Base-by-base conservation (phyloP, 2,888 invertebrate genomes). In the Myopa testacea region DNA sequence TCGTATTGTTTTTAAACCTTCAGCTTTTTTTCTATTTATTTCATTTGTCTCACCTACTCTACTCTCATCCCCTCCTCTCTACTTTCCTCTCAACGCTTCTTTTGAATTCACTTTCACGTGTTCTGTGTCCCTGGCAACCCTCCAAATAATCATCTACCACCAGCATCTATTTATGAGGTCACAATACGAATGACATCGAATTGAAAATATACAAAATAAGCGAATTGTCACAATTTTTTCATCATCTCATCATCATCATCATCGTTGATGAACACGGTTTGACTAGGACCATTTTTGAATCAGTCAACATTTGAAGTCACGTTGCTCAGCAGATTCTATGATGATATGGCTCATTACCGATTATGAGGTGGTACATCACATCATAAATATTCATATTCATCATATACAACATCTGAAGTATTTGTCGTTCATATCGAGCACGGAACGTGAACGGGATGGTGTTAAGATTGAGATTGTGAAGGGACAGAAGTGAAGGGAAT, bases 321-420 rank as follows among this genome's bases (percentile, higher is more conserved):
- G 45, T 45, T 45, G 45, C 45, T 45, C 58, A n/a, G 58, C 58
- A n/a, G 14, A 58, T 58, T 14, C 58, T 14, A 58, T 58, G 58
- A 58, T 58, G 58, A 40, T 40, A 69, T 45, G 50, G 26, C 10
- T 69, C 8, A 69, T 69, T 69, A 69, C 19, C 26, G 69, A 45
- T 26, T 45, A 26, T 16, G 26, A 26, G 12, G 50, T 40, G 26
- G 16, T 6, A 45, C 26, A 69, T 50, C 26, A 10, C n/a, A 37
- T 69, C 69, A 69, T 69, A 50, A 69, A 69, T 69, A 69, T 69
- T 40, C 50, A 50, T 69, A 45, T 50, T n/a, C 19, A 12, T 45
- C 45, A 45, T 45, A 26, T 26, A 2, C 26, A 45, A 45, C 10
- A 45, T 45, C 45, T 45, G 12, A 50, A 69, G 69, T 69, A 45